Conservation (phyloP, 1,140 invertebrate species). For the Hycleus cichorii region DNA sequence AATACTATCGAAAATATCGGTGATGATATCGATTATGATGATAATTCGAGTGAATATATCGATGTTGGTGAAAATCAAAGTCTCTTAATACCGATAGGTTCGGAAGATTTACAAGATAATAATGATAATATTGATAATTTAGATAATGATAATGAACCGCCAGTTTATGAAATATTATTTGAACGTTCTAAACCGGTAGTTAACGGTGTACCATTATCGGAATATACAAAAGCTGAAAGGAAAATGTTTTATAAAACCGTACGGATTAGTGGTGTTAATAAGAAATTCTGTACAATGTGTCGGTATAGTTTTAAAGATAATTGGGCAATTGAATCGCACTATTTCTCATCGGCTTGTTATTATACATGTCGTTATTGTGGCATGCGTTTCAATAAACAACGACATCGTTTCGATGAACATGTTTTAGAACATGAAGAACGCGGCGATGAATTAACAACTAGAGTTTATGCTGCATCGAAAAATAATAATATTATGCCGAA, state of each 20-base stretch:
- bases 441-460: slow-evolving; percentile 29
- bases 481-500: slow-evolving; percentile 29
- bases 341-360: slow-evolving; percentile 34
- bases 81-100: slow-evolving; percentile 25
- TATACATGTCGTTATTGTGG: slow-evolving; percentile 39
- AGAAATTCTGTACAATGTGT: slow-evolving; percentile 38
- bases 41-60: slow-evolving; percentile 6
- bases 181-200: slow-evolving; percentile 19
- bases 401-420: slow-evolving; percentile 33
- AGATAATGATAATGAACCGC: slow-evolving; percentile 20
- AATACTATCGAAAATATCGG: slow-evolving; percentile 28
- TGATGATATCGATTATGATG: slow-evolving; percentile 16
- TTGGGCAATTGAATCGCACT: slow-evolving; percentile 40
- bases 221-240: slow-evolving; percentile 35
- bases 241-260: slow-evolving; percentile 32
- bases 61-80: slow-evolving; percentile 22
- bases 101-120: slow-evolving; percentile 1
- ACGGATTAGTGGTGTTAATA: slow-evolving; percentile 32
- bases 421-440: slow-evolving; percentile 29
- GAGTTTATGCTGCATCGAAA: slow-evolving; percentile 35
- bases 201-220: slow-evolving; percentile 28
- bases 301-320: slow-evolving; percentile 40
- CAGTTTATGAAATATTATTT: slow-evolving; percentile 13
- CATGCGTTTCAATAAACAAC: slow-evolving; percentile 38
- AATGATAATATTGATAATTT: slow-evolving; percentile 6